phyloP scores from a whole-genome alignment of 92 coral and sea anemone species.

The Diadumene lineata region DNA sequence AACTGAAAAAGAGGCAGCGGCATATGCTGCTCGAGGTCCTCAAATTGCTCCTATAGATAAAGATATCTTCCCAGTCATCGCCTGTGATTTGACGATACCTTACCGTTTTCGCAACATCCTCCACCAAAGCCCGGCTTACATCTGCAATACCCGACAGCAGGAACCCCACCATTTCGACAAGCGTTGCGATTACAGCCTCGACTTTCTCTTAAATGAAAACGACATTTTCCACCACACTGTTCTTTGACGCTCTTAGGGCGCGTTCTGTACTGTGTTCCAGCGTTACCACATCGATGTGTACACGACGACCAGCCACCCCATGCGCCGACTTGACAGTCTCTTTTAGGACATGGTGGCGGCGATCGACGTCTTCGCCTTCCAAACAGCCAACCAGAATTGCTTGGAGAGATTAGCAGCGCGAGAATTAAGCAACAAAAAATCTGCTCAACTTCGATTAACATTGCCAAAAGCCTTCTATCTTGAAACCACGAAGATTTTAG shows the following conservation, averaged over 20 bases:
- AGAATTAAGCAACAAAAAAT: background rate
- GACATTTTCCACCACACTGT: slow-evolving; percentile 55
- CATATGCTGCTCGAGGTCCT: too few species aligned
- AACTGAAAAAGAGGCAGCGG: too few species aligned
- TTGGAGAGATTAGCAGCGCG: background rate
- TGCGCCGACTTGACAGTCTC: slow-evolving; percentile 58
- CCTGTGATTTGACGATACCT: too few species aligned
- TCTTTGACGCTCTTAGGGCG: slow-evolving; percentile 36
- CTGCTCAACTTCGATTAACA: background rate
- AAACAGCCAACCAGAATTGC: background rate
- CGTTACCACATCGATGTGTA: slow-evolving; percentile 56
- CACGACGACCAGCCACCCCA: slow-evolving; percentile 66
- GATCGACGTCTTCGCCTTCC: slow-evolving; percentile 60
- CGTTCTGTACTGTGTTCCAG: slow-evolving; percentile 57
- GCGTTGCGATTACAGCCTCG: slow-evolving; percentile 45
- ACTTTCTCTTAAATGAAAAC: slow-evolving; percentile 19
- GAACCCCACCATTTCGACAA: slow-evolving; percentile 36
- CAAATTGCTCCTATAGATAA: too few species aligned
- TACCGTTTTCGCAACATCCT: slow-evolving; percentile 60
- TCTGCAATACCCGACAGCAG: slow-evolving; percentile 29
- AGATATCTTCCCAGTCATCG: too few species aligned
- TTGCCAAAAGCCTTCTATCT: slow-evolving; percentile 61
- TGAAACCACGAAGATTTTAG: slow-evolving; percentile 64
- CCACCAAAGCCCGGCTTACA: slow-evolving; percentile 49
- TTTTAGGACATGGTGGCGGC: slow-evolving; percentile 56